Base-by-base conservation (phyloP, 2,113 vertebrate species). In the Pygoscelis antarcticus region DNA sequence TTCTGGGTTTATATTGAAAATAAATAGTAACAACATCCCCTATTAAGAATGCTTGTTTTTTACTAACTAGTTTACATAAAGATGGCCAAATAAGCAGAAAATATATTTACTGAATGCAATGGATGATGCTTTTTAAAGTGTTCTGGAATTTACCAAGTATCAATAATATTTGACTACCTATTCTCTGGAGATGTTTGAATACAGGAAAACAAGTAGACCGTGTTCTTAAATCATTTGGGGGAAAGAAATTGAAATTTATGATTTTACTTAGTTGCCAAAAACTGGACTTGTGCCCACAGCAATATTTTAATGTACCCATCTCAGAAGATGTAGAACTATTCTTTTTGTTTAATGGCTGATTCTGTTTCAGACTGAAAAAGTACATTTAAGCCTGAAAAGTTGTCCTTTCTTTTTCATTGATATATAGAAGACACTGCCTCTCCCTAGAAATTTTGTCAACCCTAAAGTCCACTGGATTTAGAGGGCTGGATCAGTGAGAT, bases 1-100 rank as follows among this genome's bases (percentile, higher is more conserved):
- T 84, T 78, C 23, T 90, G 34, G 25, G 8, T 44, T 49, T 36
- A n/a, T 10, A 85, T 14, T 76, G 38, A 64, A 66, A 89, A 93
- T 51, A 36, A n/a, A 29, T 19, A 60, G n/a, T 22, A 66, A 55
- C 12, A 87, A 13, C 11, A 49, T 47, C 2, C 3, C 1, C 16
- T 20, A 11, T 23, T 10, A 58, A 0, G 1, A 75, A 49, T 52
- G 2, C 9, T 75, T 62, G 2, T 0, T 32, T 74, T 90, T 89
- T 40, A 38, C 16, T 29, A 51, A 36, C 19, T 69, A 51, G 7
- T 62, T 74, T 75, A 23, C 13, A 44, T 3, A 64, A 6, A 83
- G 7, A 22, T 79, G 47, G 6, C 6, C 21, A 49, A 87, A 58
- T 9, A 85, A 5, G 5, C 7, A 78, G 55, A 84, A 74, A 87